Percentiles rank a stretch among this genome's conserved stretches.
phyloP scores from a whole-genome alignment of 2,113 vertebrate genomes.

The Garra rufa region DNA sequence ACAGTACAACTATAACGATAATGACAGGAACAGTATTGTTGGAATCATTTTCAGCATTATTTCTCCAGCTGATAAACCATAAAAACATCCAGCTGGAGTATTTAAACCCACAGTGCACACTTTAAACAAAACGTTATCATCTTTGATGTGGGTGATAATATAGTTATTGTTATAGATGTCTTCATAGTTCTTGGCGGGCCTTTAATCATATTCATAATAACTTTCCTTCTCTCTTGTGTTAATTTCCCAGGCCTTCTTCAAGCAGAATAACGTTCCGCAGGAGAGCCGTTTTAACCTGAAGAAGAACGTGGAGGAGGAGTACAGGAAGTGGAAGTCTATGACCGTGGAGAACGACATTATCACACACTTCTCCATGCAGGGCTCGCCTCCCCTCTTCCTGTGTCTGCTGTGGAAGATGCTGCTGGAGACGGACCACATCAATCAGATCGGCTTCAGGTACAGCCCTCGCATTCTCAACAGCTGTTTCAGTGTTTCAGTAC shows the following conservation, averaged over 20 bases:
- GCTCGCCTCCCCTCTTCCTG: conserved; percentile 93
- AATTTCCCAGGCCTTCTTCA: conserved; percentile 90
- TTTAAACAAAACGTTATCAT: too few relatives aligned
- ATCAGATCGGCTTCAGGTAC: conserved; percentile 96
- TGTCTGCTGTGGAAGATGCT: conserved; percentile 99
- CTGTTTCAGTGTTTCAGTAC: background rate
- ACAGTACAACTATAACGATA: background rate
- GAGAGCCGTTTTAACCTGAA: conserved; percentile 98
- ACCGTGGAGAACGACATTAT: conserved; percentile 96
- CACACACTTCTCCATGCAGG: conserved; percentile 92
- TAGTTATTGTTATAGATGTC: background rate
- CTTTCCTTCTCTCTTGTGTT: background rate
- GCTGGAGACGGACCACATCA: conserved; percentile 96
- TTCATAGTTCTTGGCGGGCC: background rate
- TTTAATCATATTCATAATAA: background rate
- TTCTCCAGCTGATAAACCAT: background rate
- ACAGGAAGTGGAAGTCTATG: conserved; percentile 99
- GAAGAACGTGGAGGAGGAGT: conserved; percentile 98
- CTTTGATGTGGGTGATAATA: background rate
- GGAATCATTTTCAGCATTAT: background rate
- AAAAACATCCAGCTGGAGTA: too few relatives aligned
- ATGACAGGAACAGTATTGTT: background rate
- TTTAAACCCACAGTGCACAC: too few relatives aligned
- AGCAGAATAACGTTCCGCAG: conserved; percentile 98
- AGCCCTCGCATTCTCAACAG: background rate